phyloP scores from a whole-genome alignment of 2,797 vertebrate species.

The Telmatherina bonti region DNA sequence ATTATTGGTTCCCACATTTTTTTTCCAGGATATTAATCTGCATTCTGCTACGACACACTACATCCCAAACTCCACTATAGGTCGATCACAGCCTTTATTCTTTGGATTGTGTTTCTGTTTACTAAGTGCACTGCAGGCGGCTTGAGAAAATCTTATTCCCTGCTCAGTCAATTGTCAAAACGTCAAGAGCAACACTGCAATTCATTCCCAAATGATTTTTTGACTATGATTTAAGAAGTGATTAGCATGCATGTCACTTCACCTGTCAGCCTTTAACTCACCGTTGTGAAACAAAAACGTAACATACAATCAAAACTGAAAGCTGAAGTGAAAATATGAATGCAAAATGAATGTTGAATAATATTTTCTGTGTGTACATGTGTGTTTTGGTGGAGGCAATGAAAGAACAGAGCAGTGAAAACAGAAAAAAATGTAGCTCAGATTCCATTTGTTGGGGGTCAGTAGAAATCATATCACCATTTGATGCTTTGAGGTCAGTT shows the following conservation, averaged over 20 bases:
- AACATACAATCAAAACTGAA: not conserved
- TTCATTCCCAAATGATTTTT: slow-evolving; percentile 10
- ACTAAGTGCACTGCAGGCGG: not conserved
- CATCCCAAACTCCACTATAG: not conserved
- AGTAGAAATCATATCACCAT: slow-evolving; percentile 33
- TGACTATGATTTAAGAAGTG: slow-evolving; percentile 15
- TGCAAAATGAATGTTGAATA: slow-evolving; percentile 10
- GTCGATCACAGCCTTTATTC: not conserved
- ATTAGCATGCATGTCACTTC: not conserved
- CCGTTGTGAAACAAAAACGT: not conserved
- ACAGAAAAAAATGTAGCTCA: slow-evolving; percentile 27
- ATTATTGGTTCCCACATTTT: not conserved
- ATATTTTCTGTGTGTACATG: slow-evolving; percentile 28
- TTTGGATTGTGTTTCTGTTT: not conserved
- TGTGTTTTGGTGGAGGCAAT: slow-evolving; percentile 29
- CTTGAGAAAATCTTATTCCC: slow-evolving; percentile 5
- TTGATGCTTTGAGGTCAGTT: slow-evolving; percentile 19
- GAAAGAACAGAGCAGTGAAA: slow-evolving; percentile 48
- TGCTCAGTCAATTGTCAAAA: slow-evolving; percentile 18
- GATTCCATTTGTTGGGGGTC: slow-evolving; percentile 31
- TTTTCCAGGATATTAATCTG: not conserved
- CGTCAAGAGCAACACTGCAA: slow-evolving; percentile 11
- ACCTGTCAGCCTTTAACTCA: not conserved
- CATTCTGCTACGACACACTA: not conserved
- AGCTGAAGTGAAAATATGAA: not conserved